Evolutionary conservation across 2,888 invertebrate species (phyloP).

Genomic region (Mythimna pallens): DNA sequence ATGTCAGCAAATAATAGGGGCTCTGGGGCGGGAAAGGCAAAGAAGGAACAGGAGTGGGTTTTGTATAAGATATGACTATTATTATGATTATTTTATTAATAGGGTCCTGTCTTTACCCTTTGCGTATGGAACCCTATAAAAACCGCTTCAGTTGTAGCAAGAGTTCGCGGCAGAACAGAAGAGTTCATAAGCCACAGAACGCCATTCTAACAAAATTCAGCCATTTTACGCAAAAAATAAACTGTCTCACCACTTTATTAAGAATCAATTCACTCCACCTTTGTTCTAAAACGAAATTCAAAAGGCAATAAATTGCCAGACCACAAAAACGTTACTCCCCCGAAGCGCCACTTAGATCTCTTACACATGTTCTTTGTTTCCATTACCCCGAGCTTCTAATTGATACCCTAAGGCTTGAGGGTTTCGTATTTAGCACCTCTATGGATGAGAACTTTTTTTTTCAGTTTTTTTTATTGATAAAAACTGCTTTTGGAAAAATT

Average conservation of each 20-base stretch:
- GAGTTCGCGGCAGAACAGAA: too few relatives aligned
- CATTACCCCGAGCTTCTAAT: slow-evolving; percentile 76
- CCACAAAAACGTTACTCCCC: slow-evolving; percentile 71
- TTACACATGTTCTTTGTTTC: slow-evolving; percentile 80
- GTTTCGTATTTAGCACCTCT: slow-evolving; percentile 84
- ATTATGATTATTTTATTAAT: too few relatives aligned
- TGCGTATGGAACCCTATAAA: too few relatives aligned
- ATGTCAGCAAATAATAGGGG: too few relatives aligned
- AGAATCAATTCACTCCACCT: slow-evolving; percentile 26
- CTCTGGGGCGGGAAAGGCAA: too few relatives aligned
- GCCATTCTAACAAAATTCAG: too few relatives aligned
- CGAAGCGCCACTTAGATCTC: slow-evolving; percentile 82
- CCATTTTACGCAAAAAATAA: not conserved
- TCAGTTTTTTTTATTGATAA: slow-evolving; percentile 61
- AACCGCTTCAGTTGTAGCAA: too few relatives aligned
- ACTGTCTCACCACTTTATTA: not conserved
- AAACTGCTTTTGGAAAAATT: slow-evolving; percentile 67
- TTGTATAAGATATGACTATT: too few relatives aligned
- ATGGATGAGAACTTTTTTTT: slow-evolving; percentile 54
- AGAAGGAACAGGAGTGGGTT: too few relatives aligned
- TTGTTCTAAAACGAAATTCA: slow-evolving; percentile 31
- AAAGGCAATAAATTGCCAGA: slow-evolving; percentile 69
- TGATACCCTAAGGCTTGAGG: slow-evolving; percentile 75
- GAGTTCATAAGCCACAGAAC: too few relatives aligned
- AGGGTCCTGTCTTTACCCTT: too few relatives aligned